Conservation (phyloP, 1,140 invertebrate genomes). For the Piezodorus guildinii region DNA sequence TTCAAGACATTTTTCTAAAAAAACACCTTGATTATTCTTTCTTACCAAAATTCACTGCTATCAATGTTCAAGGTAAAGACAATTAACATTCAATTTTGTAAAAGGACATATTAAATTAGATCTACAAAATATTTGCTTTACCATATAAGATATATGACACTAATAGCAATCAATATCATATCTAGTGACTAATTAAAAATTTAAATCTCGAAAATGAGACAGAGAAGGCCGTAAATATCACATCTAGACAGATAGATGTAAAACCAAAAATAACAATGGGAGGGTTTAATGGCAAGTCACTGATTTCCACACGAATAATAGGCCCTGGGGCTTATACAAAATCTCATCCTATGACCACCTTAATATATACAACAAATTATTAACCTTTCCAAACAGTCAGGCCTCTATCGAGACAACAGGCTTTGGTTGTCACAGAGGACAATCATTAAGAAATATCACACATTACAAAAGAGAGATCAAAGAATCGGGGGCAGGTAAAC, state of each 20-base stretch:
- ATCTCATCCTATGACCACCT: neutral
- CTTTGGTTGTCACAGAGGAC: slow-evolving; percentile 3
- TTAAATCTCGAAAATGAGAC: slow-evolving; percentile 12
- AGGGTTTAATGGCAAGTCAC: neutral
- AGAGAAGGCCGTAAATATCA: slow-evolving; percentile 16
- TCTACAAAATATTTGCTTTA: neutral
- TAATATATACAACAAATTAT: neutral
- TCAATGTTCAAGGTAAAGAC: neutral
- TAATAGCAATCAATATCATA: neutral
- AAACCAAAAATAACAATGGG: neutral
- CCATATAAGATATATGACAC: neutral
- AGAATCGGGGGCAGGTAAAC: slow-evolving; percentile 44
- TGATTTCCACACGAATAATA: neutral
- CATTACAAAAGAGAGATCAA: slow-evolving; percentile 27
- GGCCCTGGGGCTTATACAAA: neutral
- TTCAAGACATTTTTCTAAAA: neutral
- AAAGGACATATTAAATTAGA: no score
- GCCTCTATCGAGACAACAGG: neutral
- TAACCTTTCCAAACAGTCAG: neutral
- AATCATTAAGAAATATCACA: neutral
- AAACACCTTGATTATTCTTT: neutral
- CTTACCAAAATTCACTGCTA: neutral
- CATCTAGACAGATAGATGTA: slow-evolving; percentile 11
- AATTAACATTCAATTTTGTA: neutral
- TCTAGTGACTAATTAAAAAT: slow-evolving; percentile 5